A percentile compares a stretch with the other conserved stretches of the same genome.
Evolutionary conservation across 1,140 invertebrate genomes (phyloP).

Genomic region (Drosophila albomicans): DNA sequence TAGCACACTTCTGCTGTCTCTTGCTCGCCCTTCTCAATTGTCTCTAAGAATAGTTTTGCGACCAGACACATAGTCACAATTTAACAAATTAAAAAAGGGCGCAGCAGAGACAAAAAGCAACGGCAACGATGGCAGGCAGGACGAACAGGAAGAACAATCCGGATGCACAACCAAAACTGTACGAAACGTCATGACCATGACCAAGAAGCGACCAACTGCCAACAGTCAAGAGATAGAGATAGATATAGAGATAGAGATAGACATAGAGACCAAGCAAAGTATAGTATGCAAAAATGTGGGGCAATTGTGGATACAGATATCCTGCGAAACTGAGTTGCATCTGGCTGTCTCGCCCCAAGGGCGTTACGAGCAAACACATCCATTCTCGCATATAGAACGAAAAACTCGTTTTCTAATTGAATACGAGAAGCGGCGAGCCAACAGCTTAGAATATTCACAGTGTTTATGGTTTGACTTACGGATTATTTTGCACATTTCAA

Average conservation of each 20-base stretch:
- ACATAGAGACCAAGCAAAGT: slow-evolving; percentile 11
- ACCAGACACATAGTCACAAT: slow-evolving; percentile 75
- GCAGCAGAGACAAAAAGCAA: slow-evolving; percentile 6
- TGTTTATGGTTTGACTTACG: background rate
- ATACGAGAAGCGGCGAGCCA: background rate
- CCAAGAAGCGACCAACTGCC: slow-evolving; percentile 19
- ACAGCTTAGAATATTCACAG: background rate
- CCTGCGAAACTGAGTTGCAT: background rate
- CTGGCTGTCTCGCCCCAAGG: background rate
- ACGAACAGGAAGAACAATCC: slow-evolving; percentile 51
- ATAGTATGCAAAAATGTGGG: slow-evolving; percentile 48
- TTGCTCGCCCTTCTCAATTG: slow-evolving; percentile 17
- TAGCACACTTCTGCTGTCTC: background rate
- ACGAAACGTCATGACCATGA: slow-evolving; percentile 55
- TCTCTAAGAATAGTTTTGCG: slow-evolving; percentile 21
- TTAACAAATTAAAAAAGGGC: slow-evolving; percentile 77
- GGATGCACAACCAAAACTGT: slow-evolving; percentile 45
- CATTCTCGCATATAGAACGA: background rate
- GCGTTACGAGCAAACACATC: background rate
- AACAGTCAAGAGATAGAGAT: background rate
- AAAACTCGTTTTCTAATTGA: slow-evolving; percentile 10
- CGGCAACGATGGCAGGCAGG: no score
- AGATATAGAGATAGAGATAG: no score
- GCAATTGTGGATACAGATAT: slow-evolving; percentile 23
- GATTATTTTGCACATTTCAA: background rate